Percentiles rank a stretch among this genome's conserved stretches.
Evolutionary conservation across 2,797 vertebrate species (phyloP).

Genomic region (Phataginus tricuspis): DNA sequence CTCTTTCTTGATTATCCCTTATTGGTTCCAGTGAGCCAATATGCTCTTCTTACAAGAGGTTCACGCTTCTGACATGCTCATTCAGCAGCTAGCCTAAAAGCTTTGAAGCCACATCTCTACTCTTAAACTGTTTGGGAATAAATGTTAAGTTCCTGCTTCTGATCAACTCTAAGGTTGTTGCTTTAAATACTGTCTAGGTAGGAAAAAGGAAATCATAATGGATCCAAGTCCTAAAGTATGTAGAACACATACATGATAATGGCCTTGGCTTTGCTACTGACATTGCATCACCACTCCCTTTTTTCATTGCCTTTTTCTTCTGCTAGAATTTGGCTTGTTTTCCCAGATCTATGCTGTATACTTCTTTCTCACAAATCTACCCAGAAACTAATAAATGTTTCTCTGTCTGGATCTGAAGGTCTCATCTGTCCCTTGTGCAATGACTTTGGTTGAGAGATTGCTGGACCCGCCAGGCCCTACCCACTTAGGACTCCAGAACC

Average conservation of each 20-base stretch:
- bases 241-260: neutral
- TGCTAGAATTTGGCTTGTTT: neutral
- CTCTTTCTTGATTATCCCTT: neutral
- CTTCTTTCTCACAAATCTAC: neutral
- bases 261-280: neutral
- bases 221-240: neutral
- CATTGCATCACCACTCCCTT: neutral
- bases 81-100: neutral
- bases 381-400: neutral
- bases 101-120: neutral
- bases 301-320: neutral
- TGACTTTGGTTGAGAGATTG: neutral
- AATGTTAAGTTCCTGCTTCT: slow-evolving; percentile 29
- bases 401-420: neutral
- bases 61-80: neutral
- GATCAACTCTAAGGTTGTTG: neutral
- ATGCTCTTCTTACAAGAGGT: neutral
- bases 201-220: neutral
- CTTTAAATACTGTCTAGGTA: neutral
- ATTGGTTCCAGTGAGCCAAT: neutral
- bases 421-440: neutral
- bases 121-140: neutral
- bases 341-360: neutral
- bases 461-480: neutral
- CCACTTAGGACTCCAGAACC: neutral